A percentile compares a stretch with the other conserved stretches of the same genome.
Conservation (phyloP, 1,140 invertebrate species). For the Proales similis region DNA sequence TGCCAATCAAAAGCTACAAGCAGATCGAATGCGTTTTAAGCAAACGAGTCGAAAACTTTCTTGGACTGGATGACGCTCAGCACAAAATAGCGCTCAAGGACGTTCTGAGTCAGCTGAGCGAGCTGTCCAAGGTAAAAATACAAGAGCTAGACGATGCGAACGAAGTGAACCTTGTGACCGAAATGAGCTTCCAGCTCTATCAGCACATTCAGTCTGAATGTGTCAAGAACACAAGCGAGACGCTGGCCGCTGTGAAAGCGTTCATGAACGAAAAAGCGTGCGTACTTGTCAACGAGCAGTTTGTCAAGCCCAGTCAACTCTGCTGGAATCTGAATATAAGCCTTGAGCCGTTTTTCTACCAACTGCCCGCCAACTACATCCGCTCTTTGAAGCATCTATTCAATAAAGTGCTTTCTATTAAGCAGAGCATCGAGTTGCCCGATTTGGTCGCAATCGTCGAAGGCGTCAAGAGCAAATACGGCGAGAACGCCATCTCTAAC, state of each 20-base stretch:
- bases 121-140: constrained; percentile 5
- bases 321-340: background rate
- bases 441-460: constrained; percentile 23
- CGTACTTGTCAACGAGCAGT: constrained; percentile 25
- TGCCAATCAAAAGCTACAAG: constrained; percentile 19
- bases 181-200: constrained; percentile 29
- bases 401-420: constrained; percentile 7
- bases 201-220: constrained; percentile 27
- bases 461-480: constrained; percentile 12
- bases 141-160: constrained; percentile 9
- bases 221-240: background rate
- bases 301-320: background rate
- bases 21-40: constrained; percentile 5
- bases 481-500: background rate
- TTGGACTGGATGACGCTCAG: background rate
- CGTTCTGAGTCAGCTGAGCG: constrained; percentile 5
- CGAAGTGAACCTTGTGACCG: constrained; percentile 21
- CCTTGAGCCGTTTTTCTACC: constrained; percentile 29
- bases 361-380: background rate
- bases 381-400: constrained; percentile 3
- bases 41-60: constrained; percentile 33
- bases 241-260: background rate
- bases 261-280: constrained; percentile 12
- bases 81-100: constrained; percentile 11
- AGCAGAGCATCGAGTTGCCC: background rate